A percentile compares a stretch with the other conserved stretches of the same genome.
Evolutionary conservation across 2,797 vertebrate species (phyloP).

Genomic region (Macroramphosus scolopax): DNA sequence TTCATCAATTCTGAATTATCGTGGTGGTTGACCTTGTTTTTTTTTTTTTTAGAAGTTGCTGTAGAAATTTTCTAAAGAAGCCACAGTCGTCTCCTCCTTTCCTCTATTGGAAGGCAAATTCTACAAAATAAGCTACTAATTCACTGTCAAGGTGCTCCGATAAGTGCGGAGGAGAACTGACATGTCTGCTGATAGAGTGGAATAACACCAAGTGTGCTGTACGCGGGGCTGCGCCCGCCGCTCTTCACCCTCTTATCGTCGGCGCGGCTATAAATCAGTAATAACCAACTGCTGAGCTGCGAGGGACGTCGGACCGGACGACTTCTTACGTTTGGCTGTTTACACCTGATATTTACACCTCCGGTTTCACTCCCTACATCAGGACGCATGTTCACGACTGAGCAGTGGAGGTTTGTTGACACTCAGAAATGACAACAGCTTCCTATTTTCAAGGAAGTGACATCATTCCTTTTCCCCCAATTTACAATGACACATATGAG

Average conservation of each 20-base stretch:
- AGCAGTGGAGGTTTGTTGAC: constrained; percentile 18
- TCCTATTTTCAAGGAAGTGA: too few species aligned
- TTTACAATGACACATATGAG: too few species aligned
- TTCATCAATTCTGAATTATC: constrained; percentile 14
- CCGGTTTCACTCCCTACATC: constrained; percentile 38
- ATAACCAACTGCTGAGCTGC: constrained; percentile 35
- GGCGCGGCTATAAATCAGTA: constrained; percentile 41
- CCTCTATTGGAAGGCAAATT: constrained; percentile 32
- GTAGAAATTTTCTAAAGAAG: too few species aligned
- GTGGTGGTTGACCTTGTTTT: constrained; percentile 46
- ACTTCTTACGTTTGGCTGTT: constrained; percentile 49
- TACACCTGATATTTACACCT: constrained; percentile 51
- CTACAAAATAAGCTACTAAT: constrained; percentile 44
- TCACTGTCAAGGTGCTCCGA: constrained; percentile 51
- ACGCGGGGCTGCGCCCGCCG: constrained; percentile 26
- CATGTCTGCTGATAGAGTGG: constrained; percentile 53
- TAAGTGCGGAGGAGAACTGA: constrained; percentile 46
- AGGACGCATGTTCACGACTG: constrained; percentile 21
- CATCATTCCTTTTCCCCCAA: too few species aligned
- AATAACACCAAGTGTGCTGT: constrained; percentile 31
- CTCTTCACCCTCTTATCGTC: constrained; percentile 47
- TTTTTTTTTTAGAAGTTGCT: too few species aligned
- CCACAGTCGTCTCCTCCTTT: constrained; percentile 6
- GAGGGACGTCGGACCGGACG: constrained; percentile 55
- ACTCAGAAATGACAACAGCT: too few species aligned